Evolutionary conservation across 2,797 vertebrate genomes (phyloP), one percentile per base, ranked within the genome.

Genomic region (Muscicapa comitata): DNA sequence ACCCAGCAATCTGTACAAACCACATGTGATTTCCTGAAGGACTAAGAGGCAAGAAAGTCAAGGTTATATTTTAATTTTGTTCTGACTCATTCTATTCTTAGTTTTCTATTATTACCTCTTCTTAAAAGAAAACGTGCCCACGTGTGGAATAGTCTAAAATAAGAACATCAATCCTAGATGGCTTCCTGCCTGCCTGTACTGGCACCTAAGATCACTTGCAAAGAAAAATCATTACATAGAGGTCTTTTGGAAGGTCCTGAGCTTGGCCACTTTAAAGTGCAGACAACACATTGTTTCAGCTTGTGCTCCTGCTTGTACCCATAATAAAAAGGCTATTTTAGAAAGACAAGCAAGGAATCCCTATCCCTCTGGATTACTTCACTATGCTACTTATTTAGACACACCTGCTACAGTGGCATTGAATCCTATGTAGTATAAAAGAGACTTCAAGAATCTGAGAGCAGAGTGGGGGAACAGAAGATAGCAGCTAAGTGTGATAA

Each of bases 41-140:
- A 37, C 29, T 53, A 79, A 58, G n/a, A 88, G 45, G 50, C 35
- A 88, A 83, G 72, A 80, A 94, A 86, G 45, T 37, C 82, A 88
- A 90, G 75, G 78, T 77, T 93, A 38, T 37, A 67, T 80, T 88
- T 85, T 86, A 90, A 94, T 93, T 93, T 71, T 86, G 13, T 57
- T 86, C 87, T 88, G 72, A 76, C 11, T 85, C 38, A 57, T 86
- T 89, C 93, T 95, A 88, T 91, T 94, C 75, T 90, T 93, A 88
- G 81, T 68, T 86, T 95, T 74, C 85, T 83, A 91, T 86, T 86
- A 88, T 86, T 94, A 65, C 10, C 11, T 77, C 53, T 51, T 91
- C 51, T 83, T 74, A 75, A 94, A 93, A 83, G 42, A 90, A 70
- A 81, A 83, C 7, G 13, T 37, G 23, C 18, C 71, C 51, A 66